Evolutionary conservation across 1,140 invertebrate species (phyloP).

Genomic region (Orussus abietinus): DNA sequence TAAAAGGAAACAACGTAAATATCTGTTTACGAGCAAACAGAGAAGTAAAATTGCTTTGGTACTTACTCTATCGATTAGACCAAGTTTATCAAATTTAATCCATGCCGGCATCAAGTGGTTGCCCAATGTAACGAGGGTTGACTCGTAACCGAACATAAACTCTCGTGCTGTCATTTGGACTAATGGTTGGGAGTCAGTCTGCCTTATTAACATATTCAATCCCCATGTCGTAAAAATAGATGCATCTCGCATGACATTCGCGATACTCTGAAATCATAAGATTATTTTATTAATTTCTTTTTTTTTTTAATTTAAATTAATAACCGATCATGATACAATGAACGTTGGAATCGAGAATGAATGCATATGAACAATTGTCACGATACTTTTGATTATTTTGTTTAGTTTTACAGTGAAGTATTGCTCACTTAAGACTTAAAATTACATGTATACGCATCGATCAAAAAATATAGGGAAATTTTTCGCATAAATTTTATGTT

Average conservation of each 20-base stretch:
- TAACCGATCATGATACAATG: neutral
- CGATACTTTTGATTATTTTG: too few species aligned
- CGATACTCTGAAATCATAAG: constrained; percentile 66
- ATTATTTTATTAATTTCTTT: constrained; percentile 7
- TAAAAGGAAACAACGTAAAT: constrained; percentile 5
- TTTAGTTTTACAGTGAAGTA: too few species aligned
- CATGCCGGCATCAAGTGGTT: constrained; percentile 72
- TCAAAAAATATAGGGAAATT: too few species aligned
- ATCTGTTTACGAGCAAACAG: neutral
- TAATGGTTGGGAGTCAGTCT: constrained; percentile 65
- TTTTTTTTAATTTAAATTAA: too few species aligned
- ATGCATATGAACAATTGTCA: too few species aligned
- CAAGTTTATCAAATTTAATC: constrained; percentile 79
- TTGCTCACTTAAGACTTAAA: too few species aligned
- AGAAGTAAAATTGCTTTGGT: neutral
- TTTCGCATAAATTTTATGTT: too few species aligned
- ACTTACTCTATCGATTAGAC: constrained; percentile 76
- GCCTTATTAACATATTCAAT: constrained; percentile 64
- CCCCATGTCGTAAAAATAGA: constrained; percentile 62
- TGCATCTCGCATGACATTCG: constrained; percentile 65
- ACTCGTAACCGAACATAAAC: constrained; percentile 80
- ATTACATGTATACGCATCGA: too few species aligned
- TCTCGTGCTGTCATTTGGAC: constrained; percentile 74
- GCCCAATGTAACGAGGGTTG: constrained; percentile 68
- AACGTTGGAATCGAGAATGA: too few species aligned